Percentiles rank a stretch among this genome's conserved stretches.
These are phyloP conservation scores for Meteorus colon DNA, from an alignment of 2,888 invertebrate genomes.

Conservation along the genomic window DNA sequence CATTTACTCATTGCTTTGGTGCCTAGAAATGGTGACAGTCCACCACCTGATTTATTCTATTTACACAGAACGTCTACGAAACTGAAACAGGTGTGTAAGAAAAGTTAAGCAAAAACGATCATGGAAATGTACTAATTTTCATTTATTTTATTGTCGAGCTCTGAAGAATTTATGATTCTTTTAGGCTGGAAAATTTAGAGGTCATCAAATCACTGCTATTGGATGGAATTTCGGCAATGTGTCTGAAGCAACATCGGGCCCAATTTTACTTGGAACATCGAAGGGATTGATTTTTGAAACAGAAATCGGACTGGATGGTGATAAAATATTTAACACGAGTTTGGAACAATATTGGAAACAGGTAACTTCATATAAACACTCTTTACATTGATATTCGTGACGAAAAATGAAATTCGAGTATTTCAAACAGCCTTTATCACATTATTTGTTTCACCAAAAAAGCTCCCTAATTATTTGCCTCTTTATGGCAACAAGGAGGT, in stretches of 20 bases:
- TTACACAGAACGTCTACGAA: constrained; percentile 85
- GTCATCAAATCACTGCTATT: constrained; percentile 91
- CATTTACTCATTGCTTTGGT: constrained; percentile 87
- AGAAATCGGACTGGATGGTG: constrained; percentile 87
- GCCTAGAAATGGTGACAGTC: constrained; percentile 76
- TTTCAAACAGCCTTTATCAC: constrained; percentile 43
- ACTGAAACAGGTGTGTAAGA: constrained; percentile 76
- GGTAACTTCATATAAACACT: constrained; percentile 74
- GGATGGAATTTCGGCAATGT: constrained; percentile 89
- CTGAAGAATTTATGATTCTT: constrained; percentile 19
- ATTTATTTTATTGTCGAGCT: constrained; percentile 31
- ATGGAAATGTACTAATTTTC: no score
- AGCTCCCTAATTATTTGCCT: constrained; percentile 86
- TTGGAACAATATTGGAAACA: constrained; percentile 89
- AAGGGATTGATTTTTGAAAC: constrained; percentile 94
- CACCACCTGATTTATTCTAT: constrained; percentile 85
- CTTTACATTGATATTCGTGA: constrained; percentile 38
- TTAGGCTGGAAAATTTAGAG: constrained; percentile 78
- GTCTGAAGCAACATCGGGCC: constrained; percentile 83
- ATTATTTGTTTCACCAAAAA: constrained; percentile 45
- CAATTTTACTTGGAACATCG: constrained; percentile 91
- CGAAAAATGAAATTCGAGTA: not conserved
- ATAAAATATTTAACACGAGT: constrained; percentile 85
- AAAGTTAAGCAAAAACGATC: not conserved
- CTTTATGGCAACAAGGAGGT: constrained; percentile 83